These are phyloP conservation scores for Caenorhabditis tropicalis DNA, from an alignment of 1,140 invertebrate genomes.

Conservation along the genomic window DNA sequence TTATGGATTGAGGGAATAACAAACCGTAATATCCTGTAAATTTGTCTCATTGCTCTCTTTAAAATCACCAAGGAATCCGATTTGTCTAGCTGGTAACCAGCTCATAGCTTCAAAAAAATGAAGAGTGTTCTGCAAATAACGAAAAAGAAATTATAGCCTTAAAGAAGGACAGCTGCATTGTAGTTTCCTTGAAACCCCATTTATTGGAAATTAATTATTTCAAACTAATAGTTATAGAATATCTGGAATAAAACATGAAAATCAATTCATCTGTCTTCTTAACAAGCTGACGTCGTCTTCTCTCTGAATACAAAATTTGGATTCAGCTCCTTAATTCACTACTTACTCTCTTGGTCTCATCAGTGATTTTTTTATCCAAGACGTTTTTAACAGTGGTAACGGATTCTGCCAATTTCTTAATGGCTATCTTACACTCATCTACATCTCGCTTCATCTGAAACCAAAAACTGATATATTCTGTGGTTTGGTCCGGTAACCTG, in stretches of 20 bases:
- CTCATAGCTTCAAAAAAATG: no score
- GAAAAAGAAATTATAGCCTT: no score
- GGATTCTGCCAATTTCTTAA: conserved; percentile 70
- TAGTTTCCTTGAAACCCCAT: no score
- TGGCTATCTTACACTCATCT: conserved; percentile 70
- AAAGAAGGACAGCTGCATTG: no score
- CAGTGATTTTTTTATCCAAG: conserved; percentile 65
- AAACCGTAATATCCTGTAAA: neutral
- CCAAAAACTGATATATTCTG: neutral
- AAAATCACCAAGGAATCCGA: neutral
- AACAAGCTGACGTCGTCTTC: conserved; percentile 13
- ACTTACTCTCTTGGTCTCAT: conserved; percentile 65
- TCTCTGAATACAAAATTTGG: neutral
- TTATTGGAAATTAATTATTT: no score
- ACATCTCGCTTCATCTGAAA: conserved; percentile 56
- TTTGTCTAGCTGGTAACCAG: neutral
- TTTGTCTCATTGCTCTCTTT: neutral
- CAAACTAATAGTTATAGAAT: no score
- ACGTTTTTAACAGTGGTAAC: conserved; percentile 71
- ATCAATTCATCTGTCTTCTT: neutral
- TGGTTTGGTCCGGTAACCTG: neutral
- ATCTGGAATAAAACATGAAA: neutral
- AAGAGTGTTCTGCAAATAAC: no score
- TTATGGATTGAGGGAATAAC: no score
- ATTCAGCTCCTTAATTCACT: neutral